Evolutionary conservation across 2,888 invertebrate species (phyloP), one percentile per base, ranked within the genome.

Genomic region (Synanthedon tipuliformis): DNA sequence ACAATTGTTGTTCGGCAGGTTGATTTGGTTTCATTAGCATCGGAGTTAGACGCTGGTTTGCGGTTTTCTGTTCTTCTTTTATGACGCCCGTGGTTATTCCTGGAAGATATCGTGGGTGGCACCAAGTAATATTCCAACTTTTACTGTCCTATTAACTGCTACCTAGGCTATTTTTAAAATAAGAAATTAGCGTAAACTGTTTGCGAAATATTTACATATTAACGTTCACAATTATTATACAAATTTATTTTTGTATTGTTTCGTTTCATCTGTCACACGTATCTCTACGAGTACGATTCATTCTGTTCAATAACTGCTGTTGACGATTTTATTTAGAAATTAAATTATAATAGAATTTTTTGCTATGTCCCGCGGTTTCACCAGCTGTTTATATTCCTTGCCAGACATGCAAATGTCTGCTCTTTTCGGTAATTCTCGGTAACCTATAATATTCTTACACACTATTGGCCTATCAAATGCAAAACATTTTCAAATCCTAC

Each of bases 31-130:
- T 67, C 70, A 76, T 81, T 80, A 75, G 69, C 66, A 68, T 69
- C 57, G 34, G 34, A 64, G 71, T 76, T 75, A 62, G 66, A 63
- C 62, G 64, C 34, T 34, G 61, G 64, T 69, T 73, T 71, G 75
- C 68, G 73, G 75, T 76, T 74, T 73, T 73, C 64, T 65, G 63
- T 64, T n/a, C 61, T 65, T 61, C 61, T 70, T 75, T 78, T 78
- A 76, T 73, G 81, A 77, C 76, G 77, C 59, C 62, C 58, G 62
- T 56, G 55, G 72, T 75, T 83, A 82, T 82, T 82, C 73, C 66
- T 65, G 72, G 70, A 67, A 65, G 65, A 61, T 62, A 64, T 61
- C 70, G 80, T 81, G 78, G 78, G 79, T 77, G 78, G 77, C 67
- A 68, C 69, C 69, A 68, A 69, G 71, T 64, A 68, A 62, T 69